These are phyloP conservation scores for Drepanosiphum platanoidis DNA, from an alignment of 2,888 invertebrate genomes.

Conservation along the genomic window DNA sequence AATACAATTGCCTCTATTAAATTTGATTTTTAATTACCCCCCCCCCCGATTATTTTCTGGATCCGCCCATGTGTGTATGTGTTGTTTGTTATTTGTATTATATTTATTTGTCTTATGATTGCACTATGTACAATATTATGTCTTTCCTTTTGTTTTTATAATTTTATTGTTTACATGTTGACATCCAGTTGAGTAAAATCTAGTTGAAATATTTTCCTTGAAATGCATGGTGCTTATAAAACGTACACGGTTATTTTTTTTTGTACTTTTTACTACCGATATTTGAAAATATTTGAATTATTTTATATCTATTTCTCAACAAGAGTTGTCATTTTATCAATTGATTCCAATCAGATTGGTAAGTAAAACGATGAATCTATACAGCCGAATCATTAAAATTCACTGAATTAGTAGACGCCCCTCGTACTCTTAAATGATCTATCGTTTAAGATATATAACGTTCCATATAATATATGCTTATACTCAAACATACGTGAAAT, in stretches of 20 bases:
- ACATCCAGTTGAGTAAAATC: neutral
- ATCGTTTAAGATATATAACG: neutral
- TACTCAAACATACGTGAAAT: constrained; percentile 44
- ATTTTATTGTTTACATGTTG: constrained; percentile 4
- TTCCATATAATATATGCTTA: constrained; percentile 21
- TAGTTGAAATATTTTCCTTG: neutral
- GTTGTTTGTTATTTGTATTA: neutral
- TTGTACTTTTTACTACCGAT: neutral
- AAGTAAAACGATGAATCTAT: constrained; percentile 10
- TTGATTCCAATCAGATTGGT: neutral
- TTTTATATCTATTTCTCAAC: neutral
- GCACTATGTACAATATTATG: constrained; percentile 15
- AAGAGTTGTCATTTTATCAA: constrained; percentile 4
- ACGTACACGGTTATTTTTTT: neutral
- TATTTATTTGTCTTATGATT: neutral
- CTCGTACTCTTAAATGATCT: too few species aligned
- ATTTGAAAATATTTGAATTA: neutral
- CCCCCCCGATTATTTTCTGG: too few species aligned
- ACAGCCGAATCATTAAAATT: neutral
- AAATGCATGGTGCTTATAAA: neutral
- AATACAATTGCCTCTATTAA: too few species aligned
- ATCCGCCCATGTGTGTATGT: too few species aligned
- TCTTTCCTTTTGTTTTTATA: neutral
- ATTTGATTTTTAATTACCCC: too few species aligned
- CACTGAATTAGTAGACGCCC: constrained; percentile 12